phyloP scores from a whole-genome alignment of 2,113 vertebrate species.

The Triplophysa dalaica region DNA sequence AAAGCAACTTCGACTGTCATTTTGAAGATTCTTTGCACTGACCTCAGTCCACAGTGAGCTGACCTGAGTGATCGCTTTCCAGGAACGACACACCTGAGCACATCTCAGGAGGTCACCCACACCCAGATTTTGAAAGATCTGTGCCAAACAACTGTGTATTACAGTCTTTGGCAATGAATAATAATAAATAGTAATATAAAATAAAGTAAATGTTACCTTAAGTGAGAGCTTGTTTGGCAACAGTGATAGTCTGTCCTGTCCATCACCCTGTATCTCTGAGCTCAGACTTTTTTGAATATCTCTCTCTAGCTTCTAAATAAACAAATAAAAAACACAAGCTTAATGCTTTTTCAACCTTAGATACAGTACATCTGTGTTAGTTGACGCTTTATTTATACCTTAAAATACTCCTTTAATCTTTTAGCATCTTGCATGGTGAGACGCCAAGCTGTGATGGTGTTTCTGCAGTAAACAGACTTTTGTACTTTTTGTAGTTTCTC shows the following conservation, averaged over 20 bases:
- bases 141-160: slow-evolving; percentile 3
- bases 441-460: slow-evolving; percentile 57
- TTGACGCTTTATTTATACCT: slow-evolving; percentile 52
- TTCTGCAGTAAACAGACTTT: slow-evolving; percentile 40
- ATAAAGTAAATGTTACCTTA: slow-evolving; percentile 56
- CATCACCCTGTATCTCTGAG: slow-evolving; percentile 19
- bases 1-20: background rate
- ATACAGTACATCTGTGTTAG: background rate
- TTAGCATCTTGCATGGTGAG: slow-evolving; percentile 57
- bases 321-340: background rate
- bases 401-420: slow-evolving; percentile 59
- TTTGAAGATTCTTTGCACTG: slow-evolving; percentile 32
- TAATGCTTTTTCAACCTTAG: background rate
- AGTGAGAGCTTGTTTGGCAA: slow-evolving; percentile 60
- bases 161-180: background rate
- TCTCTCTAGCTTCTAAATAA: slow-evolving; percentile 55
- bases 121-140: slow-evolving; percentile 68
- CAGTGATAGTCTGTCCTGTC: slow-evolving; percentile 57
- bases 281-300: slow-evolving; percentile 44
- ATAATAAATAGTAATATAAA: background rate
- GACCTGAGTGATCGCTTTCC: slow-evolving; percentile 65
- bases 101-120: slow-evolving; percentile 66
- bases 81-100: slow-evolving; percentile 65
- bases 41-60: slow-evolving; percentile 68
- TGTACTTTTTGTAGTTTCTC: slow-evolving; percentile 58